Base-by-base conservation (phyloP, 1,140 invertebrate species). In the Tetragnatha versicolor region DNA sequence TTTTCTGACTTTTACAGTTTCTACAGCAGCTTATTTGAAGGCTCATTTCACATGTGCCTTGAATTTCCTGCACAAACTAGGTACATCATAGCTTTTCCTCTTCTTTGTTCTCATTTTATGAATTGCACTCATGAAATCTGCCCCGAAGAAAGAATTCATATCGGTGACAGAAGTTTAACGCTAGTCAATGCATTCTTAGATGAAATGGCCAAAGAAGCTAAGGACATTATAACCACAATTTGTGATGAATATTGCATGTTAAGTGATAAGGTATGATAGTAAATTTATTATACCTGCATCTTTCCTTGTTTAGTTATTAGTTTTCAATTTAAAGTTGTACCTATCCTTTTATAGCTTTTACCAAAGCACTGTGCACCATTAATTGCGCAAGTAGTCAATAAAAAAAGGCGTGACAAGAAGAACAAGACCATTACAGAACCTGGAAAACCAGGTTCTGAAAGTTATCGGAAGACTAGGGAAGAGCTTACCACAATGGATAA, bases 401-500 rank as follows among this genome's bases (percentile, higher is more conserved):
- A 94, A 33, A 96, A 96, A 85, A 96, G 96, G 83, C 82, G 85
- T 27, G 84, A 86, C 31, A 96, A 97, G 84, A 94, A 95, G 83
- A 95, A 95, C 82, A 95, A 84, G 95, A 94, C 76, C 82, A 92
- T 92, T 82, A 90, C 91, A 45, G 94, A 96, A 86, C 91, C 94
- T 70, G 90, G 92, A 42, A 94, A 94, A 83, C 97, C 97, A 0
- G 97, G 97, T 14, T 90, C 91, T 81, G 97, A 99, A 86, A 98
- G 95, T 86, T 96, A 94, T 80, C 89, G 97, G 20, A 97, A 97
- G 87, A 97, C 95, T 0, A 89, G 97, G 51, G 97, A 99, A 86
- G 95, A 98, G 83, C 88, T 98, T 66, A 98, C 95, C 10, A 97
- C 95, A 25, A 98, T 98, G 96, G 98, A 99, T 85, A 99, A 99